A percentile compares a stretch with the other conserved stretches of the same genome.
Evolutionary conservation across 92 coral and sea anemone species (phyloP).

Genomic region (Umimayanthus kanabou): DNA sequence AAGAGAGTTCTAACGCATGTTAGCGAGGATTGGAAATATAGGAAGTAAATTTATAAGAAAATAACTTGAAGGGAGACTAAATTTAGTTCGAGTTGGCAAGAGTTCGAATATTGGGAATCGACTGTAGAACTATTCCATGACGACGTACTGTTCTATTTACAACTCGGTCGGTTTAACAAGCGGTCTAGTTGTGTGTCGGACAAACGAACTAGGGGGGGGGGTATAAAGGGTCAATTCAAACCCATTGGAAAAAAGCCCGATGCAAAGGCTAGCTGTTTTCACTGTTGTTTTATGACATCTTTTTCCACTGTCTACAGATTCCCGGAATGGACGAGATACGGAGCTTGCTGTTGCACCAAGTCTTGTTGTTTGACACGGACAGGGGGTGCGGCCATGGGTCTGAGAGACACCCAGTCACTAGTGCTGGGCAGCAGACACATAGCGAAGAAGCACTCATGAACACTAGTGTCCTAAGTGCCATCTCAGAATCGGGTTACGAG

Average conservation of each 20-base stretch:
- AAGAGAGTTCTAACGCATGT: no score
- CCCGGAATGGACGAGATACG: conserved; percentile 38
- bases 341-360: conserved; percentile 23
- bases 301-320: neutral
- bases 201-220: no score
- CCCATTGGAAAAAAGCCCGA: neutral
- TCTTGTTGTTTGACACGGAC: conserved; percentile 28
- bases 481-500: conserved; percentile 93
- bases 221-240: no score
- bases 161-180: neutral
- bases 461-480: conserved; percentile 60
- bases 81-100: no score
- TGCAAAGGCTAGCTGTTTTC: neutral
- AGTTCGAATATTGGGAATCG: no score
- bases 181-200: neutral
- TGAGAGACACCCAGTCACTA: conserved; percentile 21
- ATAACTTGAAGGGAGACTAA: no score
- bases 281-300: no score
- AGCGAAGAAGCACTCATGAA: conserved; percentile 49
- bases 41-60: no score
- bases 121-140: no score
- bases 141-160: no score
- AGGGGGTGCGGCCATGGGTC: neutral
- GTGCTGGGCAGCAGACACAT: conserved; percentile 17
- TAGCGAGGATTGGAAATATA: no score